These are phyloP conservation scores for Ceryle rudis DNA, from an alignment of 2,797 vertebrate genomes.

Conservation along the genomic window DNA sequence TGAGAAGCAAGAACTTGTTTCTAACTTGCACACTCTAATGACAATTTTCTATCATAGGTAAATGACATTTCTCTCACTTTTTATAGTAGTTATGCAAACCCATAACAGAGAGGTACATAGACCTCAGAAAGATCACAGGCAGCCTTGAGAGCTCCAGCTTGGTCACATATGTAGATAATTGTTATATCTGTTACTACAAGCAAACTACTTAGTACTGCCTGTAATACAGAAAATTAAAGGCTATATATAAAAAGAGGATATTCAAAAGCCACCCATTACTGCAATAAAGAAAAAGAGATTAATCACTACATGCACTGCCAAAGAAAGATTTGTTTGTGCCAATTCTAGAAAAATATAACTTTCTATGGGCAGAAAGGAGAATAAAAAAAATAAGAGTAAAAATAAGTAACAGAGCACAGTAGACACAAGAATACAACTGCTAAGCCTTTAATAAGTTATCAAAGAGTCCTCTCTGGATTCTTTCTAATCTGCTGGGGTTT, in stretches of 20 bases:
- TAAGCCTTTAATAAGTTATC: slow-evolving; percentile 7
- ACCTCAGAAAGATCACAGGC: background rate
- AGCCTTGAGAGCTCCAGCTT: background rate
- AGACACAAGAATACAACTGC: background rate
- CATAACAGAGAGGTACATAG: background rate
- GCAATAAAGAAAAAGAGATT: background rate
- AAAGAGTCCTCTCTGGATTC: background rate
- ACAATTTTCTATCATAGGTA: background rate
- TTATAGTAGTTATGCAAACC: background rate
- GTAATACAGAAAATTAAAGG: slow-evolving; percentile 38
- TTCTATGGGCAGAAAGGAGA: background rate
- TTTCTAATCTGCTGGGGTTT: slow-evolving; percentile 2
- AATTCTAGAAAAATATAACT: slow-evolving; percentile 52
- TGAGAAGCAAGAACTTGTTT: background rate
- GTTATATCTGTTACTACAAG: background rate
- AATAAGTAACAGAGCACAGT: background rate
- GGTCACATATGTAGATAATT: background rate
- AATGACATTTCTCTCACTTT: background rate
- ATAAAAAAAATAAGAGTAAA: slow-evolving; percentile 5
- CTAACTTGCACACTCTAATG: background rate
- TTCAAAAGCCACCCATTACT: background rate
- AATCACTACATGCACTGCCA: slow-evolving; percentile 1
- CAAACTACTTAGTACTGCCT: slow-evolving; percentile 5
- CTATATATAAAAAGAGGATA: slow-evolving; percentile 2
- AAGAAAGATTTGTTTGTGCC: slow-evolving; percentile 22